phyloP scores from a whole-genome alignment of 1,140 invertebrate genomes.

The Goniozus legneri region DNA sequence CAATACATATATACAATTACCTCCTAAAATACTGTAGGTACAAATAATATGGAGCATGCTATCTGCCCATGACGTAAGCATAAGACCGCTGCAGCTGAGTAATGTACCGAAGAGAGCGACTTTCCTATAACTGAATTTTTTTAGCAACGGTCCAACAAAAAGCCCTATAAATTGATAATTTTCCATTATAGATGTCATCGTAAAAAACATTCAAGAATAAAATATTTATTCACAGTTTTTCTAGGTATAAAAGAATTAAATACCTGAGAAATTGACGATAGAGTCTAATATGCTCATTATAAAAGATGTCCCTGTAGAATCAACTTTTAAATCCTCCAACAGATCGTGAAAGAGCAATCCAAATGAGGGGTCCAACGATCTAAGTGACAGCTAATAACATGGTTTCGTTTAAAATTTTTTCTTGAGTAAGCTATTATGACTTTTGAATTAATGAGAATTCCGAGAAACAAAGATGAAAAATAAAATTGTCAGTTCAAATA shows the following conservation, averaged over 20 bases:
- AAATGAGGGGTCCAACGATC: constrained; percentile 74
- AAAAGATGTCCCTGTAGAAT: constrained; percentile 68
- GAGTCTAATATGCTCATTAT: constrained; percentile 72
- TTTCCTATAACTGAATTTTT: constrained; percentile 70
- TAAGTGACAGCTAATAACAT: constrained; percentile 70
- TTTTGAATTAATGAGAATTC: constrained; percentile 3
- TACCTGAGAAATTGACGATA: constrained; percentile 70
- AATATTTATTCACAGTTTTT: constrained; percentile 3
- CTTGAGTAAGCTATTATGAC: too few relatives aligned
- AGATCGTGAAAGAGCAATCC: constrained; percentile 72
- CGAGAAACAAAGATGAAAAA: not conserved
- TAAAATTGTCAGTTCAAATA: too few relatives aligned
- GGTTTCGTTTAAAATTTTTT: too few relatives aligned
- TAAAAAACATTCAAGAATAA: constrained; percentile 1
- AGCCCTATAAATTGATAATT: constrained; percentile 50
- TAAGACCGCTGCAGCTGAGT: constrained; percentile 62
- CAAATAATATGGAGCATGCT: constrained; percentile 70
- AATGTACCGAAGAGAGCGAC: constrained; percentile 66
- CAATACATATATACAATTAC: constrained; percentile 46
- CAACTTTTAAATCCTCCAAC: constrained; percentile 61
- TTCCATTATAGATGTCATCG: not conserved
- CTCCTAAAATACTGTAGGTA: constrained; percentile 73
- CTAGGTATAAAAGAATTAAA: not conserved
- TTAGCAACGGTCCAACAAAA: constrained; percentile 69
- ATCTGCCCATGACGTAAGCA: constrained; percentile 64